Base-by-base conservation (phyloP, 2,888 invertebrate species). In the Ochropleura plecta region DNA sequence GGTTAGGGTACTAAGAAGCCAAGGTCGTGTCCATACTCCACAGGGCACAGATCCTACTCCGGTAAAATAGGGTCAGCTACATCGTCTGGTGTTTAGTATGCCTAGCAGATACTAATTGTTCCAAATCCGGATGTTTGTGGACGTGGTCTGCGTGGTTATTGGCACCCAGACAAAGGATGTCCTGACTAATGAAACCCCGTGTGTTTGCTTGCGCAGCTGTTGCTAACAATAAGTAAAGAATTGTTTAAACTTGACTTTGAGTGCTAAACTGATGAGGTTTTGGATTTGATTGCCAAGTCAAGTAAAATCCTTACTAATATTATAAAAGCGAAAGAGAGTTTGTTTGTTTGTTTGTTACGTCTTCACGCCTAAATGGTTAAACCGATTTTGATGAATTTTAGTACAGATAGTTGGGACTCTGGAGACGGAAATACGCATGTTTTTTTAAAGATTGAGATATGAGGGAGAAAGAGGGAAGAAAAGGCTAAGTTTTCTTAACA, bases 51-150 rank as follows among this genome's bases (percentile, higher is more conserved):
- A 62, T 62, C 14, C 16, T 9, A 51, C 48, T 44, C 9, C 40
- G 0, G 16, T 16, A 30, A 53, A 75, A 44, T 68, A 48, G 48
- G 68, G 79, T 81, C 79, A 79, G 10, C 55, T 55, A 64, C 75
- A 68, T 53, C 59, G 53, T 51, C 10, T 53, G 49, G 49, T 14
- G 49, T 20, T 81, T 49, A 49, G 55, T 82, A 73, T 81, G 66
- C 9, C n/a, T 53, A 46, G 2, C 79, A 70, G 59, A 68, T n/a
- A 71, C 9, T 9, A 57, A 82, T 81, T 73, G 83, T 81, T 55
- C 81, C 81, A 40, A 20, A 70, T 78, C 65, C 20, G 83, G 81
- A 78, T 73, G 79, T 81, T 20, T 14, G 44, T 30, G 73, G 20
- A 73, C 81, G 81, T 78, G 81, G 10, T 5, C 42, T 51, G 81